A percentile compares a stretch with the other conserved stretches of the same genome.
Evolutionary conservation across 2,113 vertebrate genomes (phyloP).

Genomic region (Gymnobelideus leadbeateri): DNA sequence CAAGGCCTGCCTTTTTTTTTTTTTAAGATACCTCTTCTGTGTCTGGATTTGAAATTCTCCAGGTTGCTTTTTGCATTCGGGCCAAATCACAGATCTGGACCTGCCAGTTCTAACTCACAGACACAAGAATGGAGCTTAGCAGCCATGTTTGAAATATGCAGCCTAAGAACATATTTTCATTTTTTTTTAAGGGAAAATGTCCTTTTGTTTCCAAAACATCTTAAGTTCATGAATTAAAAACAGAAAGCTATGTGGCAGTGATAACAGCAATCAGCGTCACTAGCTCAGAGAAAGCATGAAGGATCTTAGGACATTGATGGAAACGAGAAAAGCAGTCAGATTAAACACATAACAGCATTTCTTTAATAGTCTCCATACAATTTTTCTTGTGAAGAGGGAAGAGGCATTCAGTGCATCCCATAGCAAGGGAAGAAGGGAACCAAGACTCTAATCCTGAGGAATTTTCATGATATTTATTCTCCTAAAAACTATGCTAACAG

Average conservation of each 20-base stretch:
- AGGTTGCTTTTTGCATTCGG: constrained; percentile 48
- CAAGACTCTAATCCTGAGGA: constrained; percentile 35
- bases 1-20: constrained; percentile 22
- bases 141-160: constrained; percentile 47
- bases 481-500: constrained; percentile 40
- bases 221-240: constrained; percentile 51
- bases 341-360: background rate
- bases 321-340: constrained; percentile 26
- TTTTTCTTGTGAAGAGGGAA: background rate
- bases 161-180: constrained; percentile 46
- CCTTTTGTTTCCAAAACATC: constrained; percentile 54
- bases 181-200: constrained; percentile 56
- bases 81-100: constrained; percentile 64
- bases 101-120: constrained; percentile 67
- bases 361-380: background rate
- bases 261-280: background rate
- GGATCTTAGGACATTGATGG: constrained; percentile 14
- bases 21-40: constrained; percentile 66
- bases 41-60: constrained; percentile 64
- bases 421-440: constrained; percentile 32
- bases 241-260: constrained; percentile 52
- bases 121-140: constrained; percentile 39
- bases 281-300: constrained; percentile 14
- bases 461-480: constrained; percentile 44
- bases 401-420: background rate